Conservation (phyloP, 2,113 vertebrate species). For the Ammodytes marinus region DNA sequence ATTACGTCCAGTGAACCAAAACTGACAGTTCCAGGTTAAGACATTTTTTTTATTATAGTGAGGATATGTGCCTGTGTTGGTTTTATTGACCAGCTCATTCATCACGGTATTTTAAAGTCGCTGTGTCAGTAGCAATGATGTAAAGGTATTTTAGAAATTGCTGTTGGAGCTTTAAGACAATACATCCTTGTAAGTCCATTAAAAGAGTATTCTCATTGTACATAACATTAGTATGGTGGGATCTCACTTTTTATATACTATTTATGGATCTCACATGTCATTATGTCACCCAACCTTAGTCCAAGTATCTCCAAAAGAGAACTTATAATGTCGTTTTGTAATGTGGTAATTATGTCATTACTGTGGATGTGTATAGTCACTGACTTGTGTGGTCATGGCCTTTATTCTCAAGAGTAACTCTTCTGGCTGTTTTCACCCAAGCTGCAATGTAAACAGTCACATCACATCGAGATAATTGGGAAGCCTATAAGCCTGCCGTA, state of each 20-base stretch:
- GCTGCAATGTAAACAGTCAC: neutral
- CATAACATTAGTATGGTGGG: neutral
- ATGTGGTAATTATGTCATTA: neutral
- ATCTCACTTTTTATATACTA: neutral
- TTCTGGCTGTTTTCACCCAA: neutral
- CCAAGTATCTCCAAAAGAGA: neutral
- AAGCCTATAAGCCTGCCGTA: neutral
- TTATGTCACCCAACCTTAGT: too few relatives aligned
- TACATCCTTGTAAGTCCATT: neutral
- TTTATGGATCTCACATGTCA: neutral
- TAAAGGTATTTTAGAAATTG: neutral
- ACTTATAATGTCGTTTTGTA: neutral
- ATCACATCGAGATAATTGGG: neutral
- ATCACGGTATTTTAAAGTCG: too few relatives aligned
- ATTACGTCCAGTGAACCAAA: too few relatives aligned
- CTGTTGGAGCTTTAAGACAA: too few relatives aligned
- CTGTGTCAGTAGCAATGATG: neutral
- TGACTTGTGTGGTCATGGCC: neutral
- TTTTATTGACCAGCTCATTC: neutral
- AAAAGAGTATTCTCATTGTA: accelerated
- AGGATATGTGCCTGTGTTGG: neutral
- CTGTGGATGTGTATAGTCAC: too few relatives aligned
- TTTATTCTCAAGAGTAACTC: neutral
- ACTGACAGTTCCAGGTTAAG: neutral
- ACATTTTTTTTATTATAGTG: neutral